phyloP scores from a whole-genome alignment of 2,797 vertebrate species.

The Numenius phaeopus region DNA sequence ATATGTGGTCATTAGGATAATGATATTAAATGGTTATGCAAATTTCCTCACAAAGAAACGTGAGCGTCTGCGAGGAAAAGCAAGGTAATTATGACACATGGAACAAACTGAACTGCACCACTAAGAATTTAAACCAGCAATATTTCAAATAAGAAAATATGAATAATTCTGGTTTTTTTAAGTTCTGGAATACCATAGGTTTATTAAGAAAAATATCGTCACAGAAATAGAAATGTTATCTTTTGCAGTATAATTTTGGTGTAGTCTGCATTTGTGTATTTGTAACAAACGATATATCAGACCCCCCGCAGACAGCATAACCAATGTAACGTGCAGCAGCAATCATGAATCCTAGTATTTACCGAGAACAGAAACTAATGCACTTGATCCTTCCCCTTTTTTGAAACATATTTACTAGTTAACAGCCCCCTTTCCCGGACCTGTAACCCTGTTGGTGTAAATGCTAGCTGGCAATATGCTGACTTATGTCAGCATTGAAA shows the following conservation, averaged over 20 bases:
- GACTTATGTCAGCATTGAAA: slow-evolving; percentile 47
- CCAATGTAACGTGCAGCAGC: not conserved
- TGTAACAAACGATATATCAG: fast-evolving
- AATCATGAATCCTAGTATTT: not conserved
- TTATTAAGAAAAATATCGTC: not conserved
- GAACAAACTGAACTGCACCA: not conserved
- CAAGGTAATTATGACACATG: slow-evolving; percentile 34
- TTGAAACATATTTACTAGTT: not conserved
- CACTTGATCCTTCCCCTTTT: not conserved
- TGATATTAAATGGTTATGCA: slow-evolving; percentile 42
- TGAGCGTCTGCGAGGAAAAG: not conserved
- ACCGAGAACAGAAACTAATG: not conserved
- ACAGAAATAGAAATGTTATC: not conserved
- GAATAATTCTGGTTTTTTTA: not conserved
- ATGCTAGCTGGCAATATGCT: not conserved
- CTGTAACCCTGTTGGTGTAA: not conserved
- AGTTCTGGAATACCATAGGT: not conserved
- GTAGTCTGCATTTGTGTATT: not conserved
- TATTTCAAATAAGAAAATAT: not conserved
- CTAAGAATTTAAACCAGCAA: not conserved
- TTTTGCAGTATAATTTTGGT: not conserved
- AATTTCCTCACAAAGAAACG: slow-evolving; percentile 22
- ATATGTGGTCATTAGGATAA: slow-evolving; percentile 73
- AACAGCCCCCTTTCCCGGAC: not conserved
- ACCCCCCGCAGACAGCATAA: fast-evolving